Evolutionary conservation across 2,797 vertebrate genomes (phyloP).

Genomic region (Melanotaenia trifasciata): DNA sequence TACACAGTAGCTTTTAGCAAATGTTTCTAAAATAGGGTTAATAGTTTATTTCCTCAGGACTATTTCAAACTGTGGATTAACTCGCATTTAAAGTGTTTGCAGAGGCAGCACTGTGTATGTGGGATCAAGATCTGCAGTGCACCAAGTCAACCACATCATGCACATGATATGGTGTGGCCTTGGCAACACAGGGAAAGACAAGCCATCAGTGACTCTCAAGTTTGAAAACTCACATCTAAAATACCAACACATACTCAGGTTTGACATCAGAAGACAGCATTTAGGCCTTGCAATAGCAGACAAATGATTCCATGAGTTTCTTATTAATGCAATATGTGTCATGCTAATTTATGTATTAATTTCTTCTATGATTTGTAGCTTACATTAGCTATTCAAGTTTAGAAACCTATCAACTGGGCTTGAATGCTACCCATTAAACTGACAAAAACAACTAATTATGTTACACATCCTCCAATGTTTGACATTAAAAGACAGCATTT

Average conservation of each 20-base stretch:
- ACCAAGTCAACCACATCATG: background rate
- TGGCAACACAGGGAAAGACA: background rate
- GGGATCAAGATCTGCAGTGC: background rate
- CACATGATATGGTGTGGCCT: background rate
- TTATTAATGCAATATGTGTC: too few relatives aligned
- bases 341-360: too few relatives aligned
- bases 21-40: background rate
- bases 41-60: background rate
- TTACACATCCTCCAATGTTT: too few relatives aligned
- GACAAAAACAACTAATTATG: too few relatives aligned
- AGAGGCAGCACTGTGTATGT: background rate
- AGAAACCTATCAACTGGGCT: too few relatives aligned
- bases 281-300: too few relatives aligned
- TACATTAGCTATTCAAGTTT: too few relatives aligned
- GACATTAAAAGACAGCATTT: too few relatives aligned
- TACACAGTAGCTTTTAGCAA: background rate
- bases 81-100: background rate
- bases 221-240: slow-evolving; percentile 1
- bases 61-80: background rate
- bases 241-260: background rate
- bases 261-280: too few relatives aligned
- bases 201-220: background rate
- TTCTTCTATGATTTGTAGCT: too few relatives aligned
- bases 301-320: too few relatives aligned
- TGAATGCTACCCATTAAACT: too few relatives aligned